Base-by-base conservation (phyloP, 1,140 invertebrate species). In the Plodia interpunctella region DNA sequence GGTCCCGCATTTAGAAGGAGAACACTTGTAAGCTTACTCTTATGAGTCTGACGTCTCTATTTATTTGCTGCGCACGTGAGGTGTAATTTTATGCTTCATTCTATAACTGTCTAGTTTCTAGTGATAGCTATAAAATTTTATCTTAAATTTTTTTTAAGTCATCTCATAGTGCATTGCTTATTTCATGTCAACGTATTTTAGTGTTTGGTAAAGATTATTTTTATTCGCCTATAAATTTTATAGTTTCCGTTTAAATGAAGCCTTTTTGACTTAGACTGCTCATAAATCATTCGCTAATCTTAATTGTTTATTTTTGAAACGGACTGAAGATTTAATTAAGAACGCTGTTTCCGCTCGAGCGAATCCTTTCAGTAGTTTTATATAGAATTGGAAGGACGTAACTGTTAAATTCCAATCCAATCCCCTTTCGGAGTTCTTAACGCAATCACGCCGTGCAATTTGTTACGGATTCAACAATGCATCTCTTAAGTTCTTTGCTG, bases 381-480 rank as follows among this genome's bases (percentile, higher is more conserved):
- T 49, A 62, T 38, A 57, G 35, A 57, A 66, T 62, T 25, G 60
- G 35, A 52, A 52, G 59, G 62, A 68, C 55, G 60, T 59, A 60
- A 72, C 66, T 65, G 67, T 78, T 76, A 78, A 77, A 78, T 78
- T 76, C 61, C 73, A 78, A 79, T 80, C 67, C 65, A 63, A 73
- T 57, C 59, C 49, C 57, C 52, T 49, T 53, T 59, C 51, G 55
- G 61, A 80, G 70, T 75, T 78, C 66, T 77, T 80, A 84, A 80
- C 75, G 74, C 78, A 85, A 88, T 88, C 78, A 83, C 75, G 70
- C 59, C 70, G 72, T 80, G 76, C 83, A 87, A 87, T 86, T 88
- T 87, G 83, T 88, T 84, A 86, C 83, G 69, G 72, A 83, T 86
- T 82, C 74, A 85, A 88, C 84, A 88, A 88, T 88, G 81, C 84